These are phyloP conservation scores for Caradrina kadenii DNA, from an alignment of 2,888 invertebrate species.

Conservation along the genomic window DNA sequence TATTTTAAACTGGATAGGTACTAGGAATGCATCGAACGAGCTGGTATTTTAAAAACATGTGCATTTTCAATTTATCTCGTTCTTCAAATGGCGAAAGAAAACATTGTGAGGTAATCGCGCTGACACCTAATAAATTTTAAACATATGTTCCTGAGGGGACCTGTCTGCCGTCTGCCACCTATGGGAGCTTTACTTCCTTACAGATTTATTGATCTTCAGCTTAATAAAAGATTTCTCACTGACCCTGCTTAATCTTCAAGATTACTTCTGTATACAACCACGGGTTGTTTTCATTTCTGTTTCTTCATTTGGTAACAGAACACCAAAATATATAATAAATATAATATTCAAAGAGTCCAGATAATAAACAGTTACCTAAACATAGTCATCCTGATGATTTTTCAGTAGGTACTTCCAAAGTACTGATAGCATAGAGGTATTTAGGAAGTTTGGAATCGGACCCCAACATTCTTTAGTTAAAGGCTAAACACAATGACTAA, in stretches of 20 bases:
- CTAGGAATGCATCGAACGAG: slow-evolving; percentile 5
- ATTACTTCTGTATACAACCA: slow-evolving; percentile 7
- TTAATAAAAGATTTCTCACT: slow-evolving; percentile 37
- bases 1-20: slow-evolving; percentile 8
- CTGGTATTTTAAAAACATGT: slow-evolving; percentile 41
- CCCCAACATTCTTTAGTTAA: no score
- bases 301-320: background rate
- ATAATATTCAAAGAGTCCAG: background rate
- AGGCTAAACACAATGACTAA: no score
- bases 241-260: slow-evolving; percentile 29
- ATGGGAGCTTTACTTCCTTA: slow-evolving; percentile 16
- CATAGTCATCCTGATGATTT: no score
- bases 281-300: background rate
- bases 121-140: slow-evolving; percentile 58
- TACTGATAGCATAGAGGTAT: no score
- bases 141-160: slow-evolving; percentile 34
- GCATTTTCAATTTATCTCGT: slow-evolving; percentile 42
- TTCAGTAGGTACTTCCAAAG: no score
- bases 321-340: background rate
- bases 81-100: slow-evolving; percentile 52
- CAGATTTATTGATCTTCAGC: slow-evolving; percentile 34
- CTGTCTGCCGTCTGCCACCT: slow-evolving; percentile 18
- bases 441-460: no score
- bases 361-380: no score
- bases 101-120: slow-evolving; percentile 52